Conservation (phyloP, 2,113 vertebrate species). For the Corythaeola cristata region DNA sequence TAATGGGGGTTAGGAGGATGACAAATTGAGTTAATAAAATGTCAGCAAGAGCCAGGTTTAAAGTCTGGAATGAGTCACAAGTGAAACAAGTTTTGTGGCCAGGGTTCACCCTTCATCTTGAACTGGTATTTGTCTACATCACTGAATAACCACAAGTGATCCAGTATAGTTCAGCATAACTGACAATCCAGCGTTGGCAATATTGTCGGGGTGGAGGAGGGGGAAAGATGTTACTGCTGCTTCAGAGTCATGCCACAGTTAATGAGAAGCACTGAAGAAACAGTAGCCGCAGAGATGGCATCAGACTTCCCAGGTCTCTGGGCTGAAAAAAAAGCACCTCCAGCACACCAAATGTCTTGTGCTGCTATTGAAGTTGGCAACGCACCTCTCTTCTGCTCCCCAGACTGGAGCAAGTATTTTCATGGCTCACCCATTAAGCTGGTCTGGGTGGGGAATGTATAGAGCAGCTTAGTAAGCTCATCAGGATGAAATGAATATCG, state of each 20-base stretch:
- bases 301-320: not conserved
- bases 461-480: not conserved
- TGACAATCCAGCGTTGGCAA: not conserved
- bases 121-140: slow-evolving; percentile 24
- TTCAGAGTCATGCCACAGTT: not conserved
- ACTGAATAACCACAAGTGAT: slow-evolving; percentile 1
- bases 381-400: not conserved
- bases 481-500: not conserved
- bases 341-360: not conserved
- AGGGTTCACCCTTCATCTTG: slow-evolving; percentile 23
- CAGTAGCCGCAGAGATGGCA: not conserved
- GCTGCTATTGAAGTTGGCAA: not conserved
- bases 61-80: slow-evolving; percentile 44
- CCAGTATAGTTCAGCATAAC: not conserved
- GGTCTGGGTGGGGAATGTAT: not conserved
- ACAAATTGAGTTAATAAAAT: slow-evolving; percentile 53
- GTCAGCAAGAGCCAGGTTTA: slow-evolving; percentile 37
- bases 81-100: slow-evolving; percentile 25
- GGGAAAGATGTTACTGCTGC: not conserved
- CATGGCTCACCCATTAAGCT: not conserved
- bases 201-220: not conserved
- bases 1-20: slow-evolving; percentile 22
- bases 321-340: not conserved
- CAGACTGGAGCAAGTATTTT: not conserved
- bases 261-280: not conserved